Evolutionary conservation across 2,113 vertebrate species (phyloP).

Genomic region (Marmota flaviventris): DNA sequence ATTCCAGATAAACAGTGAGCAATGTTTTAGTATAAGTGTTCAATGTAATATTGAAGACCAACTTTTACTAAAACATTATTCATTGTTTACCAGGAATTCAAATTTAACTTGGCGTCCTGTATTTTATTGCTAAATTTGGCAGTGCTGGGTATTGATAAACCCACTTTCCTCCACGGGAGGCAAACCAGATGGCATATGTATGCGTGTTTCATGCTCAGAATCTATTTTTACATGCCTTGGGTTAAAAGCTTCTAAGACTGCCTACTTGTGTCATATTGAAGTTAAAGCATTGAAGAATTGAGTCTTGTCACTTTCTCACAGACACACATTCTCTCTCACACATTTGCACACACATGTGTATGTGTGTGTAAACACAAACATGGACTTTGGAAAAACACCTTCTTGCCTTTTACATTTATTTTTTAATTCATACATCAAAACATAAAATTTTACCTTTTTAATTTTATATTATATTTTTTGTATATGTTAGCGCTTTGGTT

Average conservation of each 20-base stretch:
- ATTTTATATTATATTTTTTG: background rate
- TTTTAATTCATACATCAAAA: background rate
- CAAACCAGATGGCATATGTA: conserved; percentile 45
- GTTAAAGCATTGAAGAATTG: conserved; percentile 5
- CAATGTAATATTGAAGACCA: background rate
- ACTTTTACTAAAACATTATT: conserved; percentile 43
- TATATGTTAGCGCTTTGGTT: background rate
- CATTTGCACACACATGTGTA: background rate
- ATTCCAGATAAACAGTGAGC: conserved; percentile 50
- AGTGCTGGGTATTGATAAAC: conserved; percentile 59
- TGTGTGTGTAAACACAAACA: background rate
- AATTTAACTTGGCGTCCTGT: conserved; percentile 34
- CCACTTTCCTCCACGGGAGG: conserved; percentile 2
- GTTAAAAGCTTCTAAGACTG: conserved; percentile 54
- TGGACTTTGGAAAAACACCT: conserved; percentile 33
- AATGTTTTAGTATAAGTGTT: conserved; percentile 11
- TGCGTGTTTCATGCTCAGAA: conserved; percentile 16
- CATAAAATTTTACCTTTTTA: background rate
- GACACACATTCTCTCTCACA: background rate
- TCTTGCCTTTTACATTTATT: conserved; percentile 20
- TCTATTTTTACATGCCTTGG: conserved; percentile 64
- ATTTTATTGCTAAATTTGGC: conserved; percentile 60
- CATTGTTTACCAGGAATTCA: conserved; percentile 60
- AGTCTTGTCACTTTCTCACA: background rate
- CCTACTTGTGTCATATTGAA: conserved; percentile 19